Conservation (phyloP, 2,888 invertebrate species). For the Drosophila anomelani region DNA sequence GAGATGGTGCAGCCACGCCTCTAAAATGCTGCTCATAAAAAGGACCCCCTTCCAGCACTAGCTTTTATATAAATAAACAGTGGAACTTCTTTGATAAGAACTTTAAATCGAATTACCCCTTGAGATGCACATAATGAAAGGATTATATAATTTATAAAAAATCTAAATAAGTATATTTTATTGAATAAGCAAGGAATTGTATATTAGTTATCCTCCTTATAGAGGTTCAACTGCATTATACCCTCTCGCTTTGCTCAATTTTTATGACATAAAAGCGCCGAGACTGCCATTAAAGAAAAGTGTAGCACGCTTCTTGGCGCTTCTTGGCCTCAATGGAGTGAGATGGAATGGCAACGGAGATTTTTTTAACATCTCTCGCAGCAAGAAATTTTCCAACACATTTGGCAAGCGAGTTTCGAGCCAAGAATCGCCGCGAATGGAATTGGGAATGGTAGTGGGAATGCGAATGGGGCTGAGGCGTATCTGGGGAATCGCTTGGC, state of each 20-base stretch:
- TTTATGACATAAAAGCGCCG: conserved; percentile 75
- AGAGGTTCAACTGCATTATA: conserved; percentile 1
- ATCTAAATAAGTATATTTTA: not conserved
- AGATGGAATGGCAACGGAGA: conserved; percentile 57
- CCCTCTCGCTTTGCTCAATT: conserved; percentile 39
- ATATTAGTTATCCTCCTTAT: not conserved
- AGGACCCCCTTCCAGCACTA: conserved; percentile 12
- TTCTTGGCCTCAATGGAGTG: conserved; percentile 28
- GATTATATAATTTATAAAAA: no score
- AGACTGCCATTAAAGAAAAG: conserved; percentile 75
- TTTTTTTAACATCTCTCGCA: conserved; percentile 61
- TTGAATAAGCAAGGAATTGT: not conserved
- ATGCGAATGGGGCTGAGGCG: conserved; percentile 18
- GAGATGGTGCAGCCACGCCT: conserved; percentile 40
- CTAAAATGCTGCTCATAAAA: conserved; percentile 59
- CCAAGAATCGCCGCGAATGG: conserved; percentile 14
- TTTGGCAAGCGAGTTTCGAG: conserved; percentile 62
- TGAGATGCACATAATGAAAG: no score
- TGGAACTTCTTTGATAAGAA: not conserved
- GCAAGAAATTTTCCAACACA: conserved; percentile 78
- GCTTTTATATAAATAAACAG: conserved; percentile 15
- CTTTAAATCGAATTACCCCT: no score
- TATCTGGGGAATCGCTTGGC: conserved; percentile 47
- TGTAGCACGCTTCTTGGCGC: conserved; percentile 68
- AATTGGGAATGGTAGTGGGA: not conserved